phyloP scores from a whole-genome alignment of 2,888 invertebrate genomes.

The Smittia aterrima region DNA sequence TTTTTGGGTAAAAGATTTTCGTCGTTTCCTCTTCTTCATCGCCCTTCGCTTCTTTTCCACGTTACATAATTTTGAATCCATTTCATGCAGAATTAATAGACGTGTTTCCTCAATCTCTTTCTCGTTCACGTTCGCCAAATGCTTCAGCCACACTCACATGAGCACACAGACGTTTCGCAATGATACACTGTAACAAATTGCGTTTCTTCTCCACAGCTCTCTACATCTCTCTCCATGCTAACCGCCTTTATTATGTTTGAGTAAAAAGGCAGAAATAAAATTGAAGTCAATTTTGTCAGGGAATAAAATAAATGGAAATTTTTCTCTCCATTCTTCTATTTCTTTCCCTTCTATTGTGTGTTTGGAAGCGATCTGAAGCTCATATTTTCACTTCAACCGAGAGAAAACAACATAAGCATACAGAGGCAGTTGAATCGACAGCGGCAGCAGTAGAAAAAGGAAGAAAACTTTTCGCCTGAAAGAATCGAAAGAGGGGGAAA shows the following conservation, averaged over 20 bases:
- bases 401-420: neutral
- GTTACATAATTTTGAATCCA: constrained; percentile 39
- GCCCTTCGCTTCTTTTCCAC: neutral
- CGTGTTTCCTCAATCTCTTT: constrained; percentile 34
- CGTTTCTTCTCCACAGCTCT: neutral
- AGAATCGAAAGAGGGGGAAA: neutral
- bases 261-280: constrained; percentile 40
- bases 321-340: constrained; percentile 19
- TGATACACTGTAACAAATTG: constrained; percentile 41
- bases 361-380: neutral
- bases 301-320: constrained; percentile 42
- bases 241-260: constrained; percentile 41
- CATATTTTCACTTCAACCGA: constrained; percentile 20
- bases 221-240: neutral
- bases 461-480: neutral
- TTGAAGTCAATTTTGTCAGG: constrained; percentile 41
- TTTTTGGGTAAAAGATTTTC: constrained; percentile 30
- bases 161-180: constrained; percentile 10
- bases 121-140: too few relatives aligned
- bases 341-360: neutral
- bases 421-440: neutral
- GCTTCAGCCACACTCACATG: neutral
- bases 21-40: constrained; percentile 3
- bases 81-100: constrained; percentile 42
- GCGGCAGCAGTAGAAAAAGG: neutral